Base-by-base conservation (phyloP, 2,888 invertebrate species). In the Limnephilus auricula region DNA sequence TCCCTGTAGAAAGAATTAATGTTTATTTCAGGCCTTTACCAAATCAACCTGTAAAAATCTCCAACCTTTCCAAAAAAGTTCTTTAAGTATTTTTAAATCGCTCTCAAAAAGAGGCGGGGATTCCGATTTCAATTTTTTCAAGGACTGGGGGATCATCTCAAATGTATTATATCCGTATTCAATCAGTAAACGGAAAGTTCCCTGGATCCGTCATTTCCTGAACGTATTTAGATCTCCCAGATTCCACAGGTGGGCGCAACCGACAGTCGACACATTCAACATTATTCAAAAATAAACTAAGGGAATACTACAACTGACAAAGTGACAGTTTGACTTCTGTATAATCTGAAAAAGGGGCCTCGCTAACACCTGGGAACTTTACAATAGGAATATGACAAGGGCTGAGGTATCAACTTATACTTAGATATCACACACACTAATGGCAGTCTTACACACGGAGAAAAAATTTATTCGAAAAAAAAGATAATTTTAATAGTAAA, bases 141-240 rank as follows among this genome's bases (percentile, higher is more conserved):
- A n/a, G n/a, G n/a, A n/a, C n/a, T n/a, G n/a, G n/a, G n/a, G n/a
- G n/a, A n/a, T n/a, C n/a, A n/a, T n/a, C n/a, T n/a, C n/a, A n/a
- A n/a, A n/a, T n/a, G n/a, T 65, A 65, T 65, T 65, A 65, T 65
- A 5, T 65, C 18, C 65, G 25, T 65, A 65, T 65, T 65, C 10
- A 65, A 65, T 31, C 18, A 32, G 32, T 31, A 32, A 80, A 80
- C 80, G 34, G 37, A 30, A 79, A n/a, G 78, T 32, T 37, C 79
- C 78, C 3, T 31, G 32, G 30, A 89, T 30, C 50, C 40, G 86
- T 84, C 91, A 91, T 91, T 92, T 92, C 92, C 92, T 91, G 86
- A 79, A 87, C 88, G 90, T 87, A 92, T 92, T 92, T 87, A 92
- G 91, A 92, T 91, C 84, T 31, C 80, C 83, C 65, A 86, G 91